phyloP scores from a whole-genome alignment of 1,140 invertebrate species.

The Drosophila pseudoananassae region DNA sequence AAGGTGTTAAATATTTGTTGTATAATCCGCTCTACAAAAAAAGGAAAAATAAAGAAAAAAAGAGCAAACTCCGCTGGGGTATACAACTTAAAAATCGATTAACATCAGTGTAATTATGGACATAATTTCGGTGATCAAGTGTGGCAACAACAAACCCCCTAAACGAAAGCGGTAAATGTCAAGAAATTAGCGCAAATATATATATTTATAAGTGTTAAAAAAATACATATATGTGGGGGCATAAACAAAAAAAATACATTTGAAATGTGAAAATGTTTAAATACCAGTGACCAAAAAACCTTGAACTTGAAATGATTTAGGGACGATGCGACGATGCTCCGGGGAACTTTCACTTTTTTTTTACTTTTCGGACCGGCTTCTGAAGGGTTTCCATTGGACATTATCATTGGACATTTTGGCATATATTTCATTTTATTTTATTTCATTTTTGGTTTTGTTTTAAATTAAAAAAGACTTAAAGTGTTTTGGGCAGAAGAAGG shows the following conservation, averaged over 20 bases:
- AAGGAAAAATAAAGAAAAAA: slow-evolving; percentile 8
- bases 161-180: slow-evolving; percentile 53
- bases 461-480: neutral
- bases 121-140: slow-evolving; percentile 70
- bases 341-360: slow-evolving; percentile 61
- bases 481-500: slow-evolving; percentile 35
- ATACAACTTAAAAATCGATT: slow-evolving; percentile 79
- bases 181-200: slow-evolving; percentile 50
- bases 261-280: slow-evolving; percentile 31
- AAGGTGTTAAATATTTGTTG: slow-evolving; percentile 80
- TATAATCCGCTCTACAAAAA: slow-evolving; percentile 56
- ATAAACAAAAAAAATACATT: slow-evolving; percentile 9
- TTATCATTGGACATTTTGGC: slow-evolving; percentile 44
- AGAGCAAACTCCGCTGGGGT: slow-evolving; percentile 11
- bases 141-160: slow-evolving; percentile 68
- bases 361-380: slow-evolving; percentile 23
- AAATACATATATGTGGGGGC: slow-evolving; percentile 15
- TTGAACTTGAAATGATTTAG: slow-evolving; percentile 70
- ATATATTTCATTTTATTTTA: neutral
- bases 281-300: slow-evolving; percentile 68
- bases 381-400: slow-evolving; percentile 47
- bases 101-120: slow-evolving; percentile 71
- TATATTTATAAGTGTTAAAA: slow-evolving; percentile 6
- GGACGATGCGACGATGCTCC: neutral
- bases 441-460: slow-evolving; percentile 4